Evolutionary conservation across 2,113 vertebrate species (phyloP), one percentile per base, ranked within the genome.

Genomic region (Madoqua kirkii): DNA sequence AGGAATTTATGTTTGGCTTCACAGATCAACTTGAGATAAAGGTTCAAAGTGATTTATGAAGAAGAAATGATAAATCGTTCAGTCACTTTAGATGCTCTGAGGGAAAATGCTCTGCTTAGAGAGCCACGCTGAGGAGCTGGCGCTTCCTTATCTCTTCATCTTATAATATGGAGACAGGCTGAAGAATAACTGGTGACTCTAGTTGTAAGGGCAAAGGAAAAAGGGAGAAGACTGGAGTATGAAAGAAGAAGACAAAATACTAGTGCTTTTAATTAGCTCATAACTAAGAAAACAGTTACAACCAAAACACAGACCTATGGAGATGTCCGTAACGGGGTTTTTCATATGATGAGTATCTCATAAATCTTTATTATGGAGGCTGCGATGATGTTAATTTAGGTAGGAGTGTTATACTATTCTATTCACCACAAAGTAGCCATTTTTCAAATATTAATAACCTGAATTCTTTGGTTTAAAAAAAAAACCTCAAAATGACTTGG

Each of bases 381-480:
- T 87, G 57, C 31, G 40, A 96, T 81, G 92, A 95, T 95, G 71
- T 91, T 96, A 97, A 91, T 96, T 97, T 95, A 98, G 95, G 92
- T 96, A 91, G 91, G 89, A 93, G 92, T 93, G 95, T 95, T 96
- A 71, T 52, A 96, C 91, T 96, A 91, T 92, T 96, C 93, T 94
- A 59, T 93, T 93, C 17, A 88, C 89, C 57, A 60, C 79, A 95
- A 2, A 67, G 62, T 62, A 97, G 83, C 64, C 95, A 97, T 98
- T 97, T 97, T 98, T 98, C 97, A 98, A 98, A 97, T 97, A 96
- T 96, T 98, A 98, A 96, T 97, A 97, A 98, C 81, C 91, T 91
- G 96, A 95, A 62, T 86, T 43, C 50, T 95, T 93, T 57, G 74
- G 88, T 97, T 98, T 48, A 86, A 45, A 92, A 96, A 96, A n/a